Conservation (phyloP, 2,888 invertebrate species). For the Podotricha telesiphe region DNA sequence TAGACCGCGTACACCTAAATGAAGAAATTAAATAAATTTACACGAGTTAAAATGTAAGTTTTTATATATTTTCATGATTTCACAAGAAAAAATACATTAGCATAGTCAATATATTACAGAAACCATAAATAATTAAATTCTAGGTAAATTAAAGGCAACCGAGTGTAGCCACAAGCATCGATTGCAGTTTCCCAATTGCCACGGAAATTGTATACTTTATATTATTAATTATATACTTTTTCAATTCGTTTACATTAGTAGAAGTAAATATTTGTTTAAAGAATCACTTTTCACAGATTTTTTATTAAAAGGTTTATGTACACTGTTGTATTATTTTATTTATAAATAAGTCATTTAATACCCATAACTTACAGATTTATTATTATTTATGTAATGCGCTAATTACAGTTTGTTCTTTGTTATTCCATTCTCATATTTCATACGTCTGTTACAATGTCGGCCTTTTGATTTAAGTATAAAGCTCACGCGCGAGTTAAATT, state of each 20-base stretch:
- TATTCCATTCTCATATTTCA: slow-evolving; percentile 13
- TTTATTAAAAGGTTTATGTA: too few relatives aligned
- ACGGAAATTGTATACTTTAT: neutral
- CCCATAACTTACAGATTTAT: neutral
- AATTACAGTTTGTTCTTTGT: slow-evolving; percentile 7
- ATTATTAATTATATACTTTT: too few relatives aligned
- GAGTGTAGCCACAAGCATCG: too few relatives aligned
- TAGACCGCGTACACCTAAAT: slow-evolving; percentile 84
- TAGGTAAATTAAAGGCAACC: too few relatives aligned
- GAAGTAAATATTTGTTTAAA: too few relatives aligned
- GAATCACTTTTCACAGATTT: too few relatives aligned
- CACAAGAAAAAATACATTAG: neutral
- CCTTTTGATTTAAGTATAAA: slow-evolving; percentile 30
- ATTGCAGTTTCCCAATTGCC: neutral
- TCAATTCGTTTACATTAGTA: too few relatives aligned
- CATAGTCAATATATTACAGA: neutral
- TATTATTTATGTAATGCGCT: neutral
- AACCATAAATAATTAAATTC: neutral
- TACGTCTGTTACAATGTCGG: slow-evolving; percentile 20
- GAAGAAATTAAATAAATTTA: slow-evolving; percentile 10
- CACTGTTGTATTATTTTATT: neutral
- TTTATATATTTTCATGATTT: neutral
- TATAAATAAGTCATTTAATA: neutral
- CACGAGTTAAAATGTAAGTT: neutral
- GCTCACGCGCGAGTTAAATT: slow-evolving; percentile 35